Conservation (phyloP, 2,797 vertebrate species). For the Trachurus trachurus region DNA sequence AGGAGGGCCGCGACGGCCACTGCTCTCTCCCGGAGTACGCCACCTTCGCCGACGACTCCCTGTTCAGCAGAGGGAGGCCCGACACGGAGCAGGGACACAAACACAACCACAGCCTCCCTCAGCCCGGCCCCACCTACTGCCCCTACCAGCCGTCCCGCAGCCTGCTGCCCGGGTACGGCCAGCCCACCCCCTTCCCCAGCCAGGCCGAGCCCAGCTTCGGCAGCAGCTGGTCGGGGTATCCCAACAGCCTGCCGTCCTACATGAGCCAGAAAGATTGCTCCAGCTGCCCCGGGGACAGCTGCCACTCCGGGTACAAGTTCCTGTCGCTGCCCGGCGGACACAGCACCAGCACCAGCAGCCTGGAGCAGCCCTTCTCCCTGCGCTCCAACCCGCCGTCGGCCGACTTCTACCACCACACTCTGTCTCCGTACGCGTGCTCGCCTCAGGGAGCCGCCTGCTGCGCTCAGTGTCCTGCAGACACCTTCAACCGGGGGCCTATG, state of each 20-base stretch:
- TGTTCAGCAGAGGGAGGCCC: constrained; percentile 19
- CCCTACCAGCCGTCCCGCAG: constrained; percentile 66
- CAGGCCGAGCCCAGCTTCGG: constrained; percentile 66
- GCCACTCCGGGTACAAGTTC: constrained; percentile 64
- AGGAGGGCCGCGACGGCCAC: neutral
- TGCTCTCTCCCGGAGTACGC: neutral
- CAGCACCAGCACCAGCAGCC: constrained; percentile 62
- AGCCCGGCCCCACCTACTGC: constrained; percentile 50
- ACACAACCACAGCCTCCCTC: constrained; percentile 16
- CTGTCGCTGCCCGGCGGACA: constrained; percentile 61
- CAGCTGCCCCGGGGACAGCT: constrained; percentile 62
- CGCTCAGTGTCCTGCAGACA: constrained; percentile 69
- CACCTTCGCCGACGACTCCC: constrained; percentile 7
- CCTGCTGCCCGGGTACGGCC: constrained; percentile 65
- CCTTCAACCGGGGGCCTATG: constrained; percentile 53
- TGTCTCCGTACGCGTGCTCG: constrained; percentile 70
- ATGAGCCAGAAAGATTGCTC: constrained; percentile 65
- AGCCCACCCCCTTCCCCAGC: constrained; percentile 85
- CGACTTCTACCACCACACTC: constrained; percentile 65
- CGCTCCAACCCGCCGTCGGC: constrained; percentile 79
- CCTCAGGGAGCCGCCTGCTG: constrained; percentile 77
- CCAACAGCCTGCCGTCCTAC: constrained; percentile 73
- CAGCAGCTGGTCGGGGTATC: constrained; percentile 75
- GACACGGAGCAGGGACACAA: constrained; percentile 16
- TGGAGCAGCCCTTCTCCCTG: constrained; percentile 86